Conservation (phyloP, 1,140 invertebrate genomes). For the Ridgeia piscesae region DNA sequence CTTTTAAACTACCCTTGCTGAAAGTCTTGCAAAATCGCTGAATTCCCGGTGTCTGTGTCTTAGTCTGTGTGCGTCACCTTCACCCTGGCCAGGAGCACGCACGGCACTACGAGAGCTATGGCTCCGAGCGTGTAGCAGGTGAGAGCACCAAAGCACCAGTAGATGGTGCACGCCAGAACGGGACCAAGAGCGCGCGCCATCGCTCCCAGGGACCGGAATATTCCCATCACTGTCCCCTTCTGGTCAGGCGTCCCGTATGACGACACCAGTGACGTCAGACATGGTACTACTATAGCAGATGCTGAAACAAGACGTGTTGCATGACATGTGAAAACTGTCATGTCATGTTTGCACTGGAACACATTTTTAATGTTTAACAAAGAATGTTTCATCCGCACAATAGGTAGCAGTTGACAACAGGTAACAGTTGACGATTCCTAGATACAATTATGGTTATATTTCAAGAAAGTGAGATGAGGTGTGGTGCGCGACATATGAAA, state of each 20-base stretch:
- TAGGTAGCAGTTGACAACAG: not conserved
- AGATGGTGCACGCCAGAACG: conserved; percentile 70
- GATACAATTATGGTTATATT: too few relatives aligned
- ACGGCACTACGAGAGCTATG: not conserved
- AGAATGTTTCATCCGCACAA: not conserved
- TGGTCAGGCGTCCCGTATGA: conserved; percentile 77
- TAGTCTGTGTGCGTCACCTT: not conserved
- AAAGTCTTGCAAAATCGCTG: too few relatives aligned
- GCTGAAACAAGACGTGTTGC: conserved; percentile 61
- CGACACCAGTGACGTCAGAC: conserved; percentile 86
- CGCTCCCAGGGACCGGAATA: conserved; percentile 90
- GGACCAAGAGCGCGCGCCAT: conserved; percentile 90
- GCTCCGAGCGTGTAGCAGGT: conserved; percentile 11
- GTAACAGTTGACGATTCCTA: not conserved
- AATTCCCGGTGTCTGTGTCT: too few relatives aligned
- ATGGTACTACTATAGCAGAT: conserved; percentile 91
- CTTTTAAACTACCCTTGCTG: too few relatives aligned
- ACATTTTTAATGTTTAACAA: conserved; percentile 29
- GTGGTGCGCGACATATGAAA: too few relatives aligned
- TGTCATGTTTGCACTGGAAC: conserved; percentile 17
- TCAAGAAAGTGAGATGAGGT: too few relatives aligned
- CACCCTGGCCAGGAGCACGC: not conserved
- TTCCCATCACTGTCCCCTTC: conserved; percentile 90
- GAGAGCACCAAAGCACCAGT: conserved; percentile 13
- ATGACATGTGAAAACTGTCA: not conserved